phyloP scores from a whole-genome alignment of 1,140 invertebrate species.

The Nymphalis io region DNA sequence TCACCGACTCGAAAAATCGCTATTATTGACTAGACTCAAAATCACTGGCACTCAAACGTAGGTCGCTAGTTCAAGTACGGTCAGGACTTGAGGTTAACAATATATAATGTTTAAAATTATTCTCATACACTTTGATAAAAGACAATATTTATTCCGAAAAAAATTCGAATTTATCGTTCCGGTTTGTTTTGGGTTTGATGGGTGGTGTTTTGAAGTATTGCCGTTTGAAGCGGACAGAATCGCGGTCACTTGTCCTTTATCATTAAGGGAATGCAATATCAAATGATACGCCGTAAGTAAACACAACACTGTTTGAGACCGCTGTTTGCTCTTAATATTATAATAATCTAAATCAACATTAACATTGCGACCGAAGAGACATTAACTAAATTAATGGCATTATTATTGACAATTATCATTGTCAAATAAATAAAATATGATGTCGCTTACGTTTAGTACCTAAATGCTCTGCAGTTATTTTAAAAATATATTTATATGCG shows the following conservation, averaged over 20 bases:
- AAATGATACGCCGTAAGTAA: not conserved
- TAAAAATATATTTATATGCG: too few relatives aligned
- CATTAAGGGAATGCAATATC: not conserved
- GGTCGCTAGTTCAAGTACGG: not conserved
- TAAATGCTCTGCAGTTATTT: too few relatives aligned
- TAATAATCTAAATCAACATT: not conserved
- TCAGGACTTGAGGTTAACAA: not conserved
- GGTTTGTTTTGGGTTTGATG: too few relatives aligned
- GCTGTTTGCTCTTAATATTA: not conserved
- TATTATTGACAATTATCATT: conserved; percentile 1
- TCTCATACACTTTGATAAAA: too few relatives aligned
- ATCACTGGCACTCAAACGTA: not conserved
- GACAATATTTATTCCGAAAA: too few relatives aligned
- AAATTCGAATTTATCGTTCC: too few relatives aligned
- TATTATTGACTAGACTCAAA: not conserved
- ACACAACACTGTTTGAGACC: not conserved
- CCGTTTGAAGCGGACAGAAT: too few relatives aligned
- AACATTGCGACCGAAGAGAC: not conserved
- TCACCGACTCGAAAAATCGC: too few relatives aligned
- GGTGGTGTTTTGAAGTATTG: too few relatives aligned
- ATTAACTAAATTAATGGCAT: conserved; percentile 1
- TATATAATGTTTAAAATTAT: not conserved
- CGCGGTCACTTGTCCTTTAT: not conserved
- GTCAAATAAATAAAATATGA: not conserved
- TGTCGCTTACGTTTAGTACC: too few relatives aligned